Conservation (phyloP, 2,797 vertebrate species). For the Bradypodion ventrale region DNA sequence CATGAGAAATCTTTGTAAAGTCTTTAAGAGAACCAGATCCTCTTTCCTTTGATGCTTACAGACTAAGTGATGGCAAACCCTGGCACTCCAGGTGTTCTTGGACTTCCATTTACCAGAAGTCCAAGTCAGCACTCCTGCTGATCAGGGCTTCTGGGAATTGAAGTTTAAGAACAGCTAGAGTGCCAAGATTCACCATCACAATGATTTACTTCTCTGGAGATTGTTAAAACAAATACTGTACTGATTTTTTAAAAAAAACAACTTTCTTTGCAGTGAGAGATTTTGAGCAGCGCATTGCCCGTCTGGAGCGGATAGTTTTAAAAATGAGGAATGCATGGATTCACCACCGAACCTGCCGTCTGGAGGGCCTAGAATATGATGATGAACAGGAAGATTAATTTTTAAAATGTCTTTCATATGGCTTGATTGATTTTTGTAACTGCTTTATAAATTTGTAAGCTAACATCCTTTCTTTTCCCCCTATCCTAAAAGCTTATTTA, state of each 20-base stretch:
- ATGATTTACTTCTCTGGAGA: background rate
- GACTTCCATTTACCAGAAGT: no score
- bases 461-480: background rate
- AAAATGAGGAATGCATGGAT: conserved; percentile 33
- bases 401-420: background rate
- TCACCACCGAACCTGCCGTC: conserved; percentile 19
- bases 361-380: conserved; percentile 20
- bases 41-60: background rate
- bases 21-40: background rate
- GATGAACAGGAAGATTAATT: conserved; percentile 20
- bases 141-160: no score
- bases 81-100: no score
- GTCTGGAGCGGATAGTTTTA: conserved; percentile 19
- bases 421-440: background rate
- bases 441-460: background rate
- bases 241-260: background rate
- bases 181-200: no score
- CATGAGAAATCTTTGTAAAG: background rate
- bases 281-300: conserved; percentile 25
- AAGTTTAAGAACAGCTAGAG: no score
- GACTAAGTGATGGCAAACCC: no score
- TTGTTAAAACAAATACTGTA: background rate
- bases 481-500: background rate
- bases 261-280: conserved; percentile 15
- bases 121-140: no score